A percentile compares a stretch with the other conserved stretches of the same genome.
These are phyloP conservation scores for Meloidogyne floridensis DNA, from an alignment of 1,140 invertebrate species.

Conservation along the genomic window DNA sequence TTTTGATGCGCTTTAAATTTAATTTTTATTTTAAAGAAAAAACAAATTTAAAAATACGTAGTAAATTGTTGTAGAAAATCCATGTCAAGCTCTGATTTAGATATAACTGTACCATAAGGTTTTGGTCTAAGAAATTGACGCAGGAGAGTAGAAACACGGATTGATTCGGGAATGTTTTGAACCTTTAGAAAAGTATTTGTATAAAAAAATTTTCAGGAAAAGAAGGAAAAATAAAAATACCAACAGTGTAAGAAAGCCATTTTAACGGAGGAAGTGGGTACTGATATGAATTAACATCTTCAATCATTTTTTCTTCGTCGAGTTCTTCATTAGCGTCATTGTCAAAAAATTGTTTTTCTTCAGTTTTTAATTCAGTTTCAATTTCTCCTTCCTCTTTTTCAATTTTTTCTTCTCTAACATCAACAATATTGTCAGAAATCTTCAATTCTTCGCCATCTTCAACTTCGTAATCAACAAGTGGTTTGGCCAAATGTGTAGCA, in stretches of 20 bases:
- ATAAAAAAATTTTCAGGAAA: background rate
- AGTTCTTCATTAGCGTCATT: background rate
- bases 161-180: conserved; percentile 40
- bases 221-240: background rate
- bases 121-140: conserved; percentile 46
- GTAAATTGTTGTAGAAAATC: conserved; percentile 39
- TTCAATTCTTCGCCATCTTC: conserved; percentile 19
- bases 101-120: conserved; percentile 31
- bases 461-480: background rate
- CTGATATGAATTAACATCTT: background rate
- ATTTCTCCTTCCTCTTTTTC: conserved; percentile 22
- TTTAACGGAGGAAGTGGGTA: background rate
- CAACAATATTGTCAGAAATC: background rate
- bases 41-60: background rate
- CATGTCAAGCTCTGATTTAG: conserved; percentile 30
- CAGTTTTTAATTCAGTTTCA: background rate
- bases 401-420: background rate
- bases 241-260: conserved; percentile 11
- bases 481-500: background rate
- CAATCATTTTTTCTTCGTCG: conserved; percentile 20
- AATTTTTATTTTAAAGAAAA: background rate
- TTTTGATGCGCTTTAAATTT: conserved; percentile 7
- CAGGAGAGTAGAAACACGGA: conserved; percentile 39
- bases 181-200: background rate
- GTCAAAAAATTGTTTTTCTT: background rate